Base-by-base conservation (phyloP, 2,113 vertebrate species). In the Coracopsis vasa region DNA sequence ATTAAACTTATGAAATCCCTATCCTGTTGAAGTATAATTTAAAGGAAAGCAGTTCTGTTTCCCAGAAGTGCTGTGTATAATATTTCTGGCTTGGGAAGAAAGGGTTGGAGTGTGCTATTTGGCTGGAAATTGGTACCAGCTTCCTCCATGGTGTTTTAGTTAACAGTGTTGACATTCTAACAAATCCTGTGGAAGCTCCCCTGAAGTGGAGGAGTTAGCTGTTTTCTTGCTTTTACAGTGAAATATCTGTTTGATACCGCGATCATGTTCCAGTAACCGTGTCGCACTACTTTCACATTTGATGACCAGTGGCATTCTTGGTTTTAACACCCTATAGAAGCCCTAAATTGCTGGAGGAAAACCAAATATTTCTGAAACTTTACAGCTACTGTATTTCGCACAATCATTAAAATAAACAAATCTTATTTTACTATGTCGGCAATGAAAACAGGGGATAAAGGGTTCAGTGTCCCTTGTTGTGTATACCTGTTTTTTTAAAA, bases 31-130 rank as follows among this genome's bases (percentile, higher is more conserved):
- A 98, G 97, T 97, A 95, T 97, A 98, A 98, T 97, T 98, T 97
- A 98, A 97, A 98, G 98, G 98, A 98, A 98, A 97, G 97, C 97
- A 97, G 95, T 97, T 98, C 97, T 98, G 97, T 98, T 98, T 98
- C 98, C 97, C 98, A 98, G 97, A 98, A 98, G 97, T 97, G 97
- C 97, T 96, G 95, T 96, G 97, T 97, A 96, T 98, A 98, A 97
- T 98, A 98, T 98, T 98, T 98, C 98, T 98, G 98, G 98, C 98
- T 97, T 90, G 62, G 94, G 98, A 98, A 98, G 96, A 98, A 98
- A 98, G 97, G 27, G 17, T 88, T 84, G 28, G 35, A 97, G 96
- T 97, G 97, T 98, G 93, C 97, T 97, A 61, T 96, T 98, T 97
- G 97, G 98, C 98, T 96, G 96, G 92, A 97, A 97, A 91, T 97